These are phyloP conservation scores for Taeniopygia guttata DNA, from an alignment of 2,797 vertebrate species.

Conservation along the genomic window DNA sequence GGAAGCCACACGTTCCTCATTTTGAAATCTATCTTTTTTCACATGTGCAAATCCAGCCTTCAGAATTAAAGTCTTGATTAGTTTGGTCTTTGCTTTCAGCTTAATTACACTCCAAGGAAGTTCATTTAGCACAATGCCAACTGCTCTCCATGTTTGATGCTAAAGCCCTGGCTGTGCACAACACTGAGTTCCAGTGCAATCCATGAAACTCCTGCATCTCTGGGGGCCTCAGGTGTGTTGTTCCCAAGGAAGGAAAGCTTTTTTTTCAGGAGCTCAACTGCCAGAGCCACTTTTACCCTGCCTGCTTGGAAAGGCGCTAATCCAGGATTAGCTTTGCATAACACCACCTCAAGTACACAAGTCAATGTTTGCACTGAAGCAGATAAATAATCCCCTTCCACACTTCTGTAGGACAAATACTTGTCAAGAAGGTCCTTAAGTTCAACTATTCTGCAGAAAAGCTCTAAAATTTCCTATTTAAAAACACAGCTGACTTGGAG, in stretches of 20 bases:
- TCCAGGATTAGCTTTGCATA: slow-evolving; percentile 44
- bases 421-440: background rate
- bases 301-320: slow-evolving; percentile 6
- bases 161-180: background rate
- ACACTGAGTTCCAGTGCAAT: background rate
- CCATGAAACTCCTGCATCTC: background rate
- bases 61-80: background rate
- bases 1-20: background rate
- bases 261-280: background rate
- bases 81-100: background rate
- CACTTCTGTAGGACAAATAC: background rate
- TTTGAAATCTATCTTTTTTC: background rate
- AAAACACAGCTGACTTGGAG: background rate
- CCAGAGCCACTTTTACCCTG: background rate
- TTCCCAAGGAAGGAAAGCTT: background rate
- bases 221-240: background rate
- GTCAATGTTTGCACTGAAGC: background rate
- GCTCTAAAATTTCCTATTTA: background rate
- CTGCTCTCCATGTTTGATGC: background rate
- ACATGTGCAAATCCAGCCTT: background rate
- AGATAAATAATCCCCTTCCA: background rate
- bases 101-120: background rate
- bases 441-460: background rate
- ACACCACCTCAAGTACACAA: background rate
- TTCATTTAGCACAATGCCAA: background rate